phyloP scores from a whole-genome alignment of 2,888 invertebrate genomes.

The Ophioninae sp. region DNA sequence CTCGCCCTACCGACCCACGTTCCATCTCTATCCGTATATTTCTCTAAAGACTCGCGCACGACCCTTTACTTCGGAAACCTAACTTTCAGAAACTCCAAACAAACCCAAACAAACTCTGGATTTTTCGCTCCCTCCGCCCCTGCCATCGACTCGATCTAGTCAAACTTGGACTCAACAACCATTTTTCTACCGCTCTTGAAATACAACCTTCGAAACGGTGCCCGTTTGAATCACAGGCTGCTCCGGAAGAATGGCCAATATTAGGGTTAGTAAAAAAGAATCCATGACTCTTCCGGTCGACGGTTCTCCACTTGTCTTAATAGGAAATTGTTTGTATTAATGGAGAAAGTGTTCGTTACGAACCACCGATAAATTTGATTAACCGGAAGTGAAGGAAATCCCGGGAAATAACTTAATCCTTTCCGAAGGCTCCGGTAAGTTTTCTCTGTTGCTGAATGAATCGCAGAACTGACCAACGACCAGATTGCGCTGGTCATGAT shows the following conservation, averaged over 20 bases:
- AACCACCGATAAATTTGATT: no score
- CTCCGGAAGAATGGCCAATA: no score
- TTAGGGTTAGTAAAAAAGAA: no score
- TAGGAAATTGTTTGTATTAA: no score
- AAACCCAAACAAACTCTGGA: no score
- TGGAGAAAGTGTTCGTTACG: no score
- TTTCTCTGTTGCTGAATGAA: constrained; percentile 2
- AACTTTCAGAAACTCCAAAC: constrained; percentile 57
- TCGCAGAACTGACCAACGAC: constrained; percentile 76
- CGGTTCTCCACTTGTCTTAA: no score
- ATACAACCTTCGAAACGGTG: neutral
- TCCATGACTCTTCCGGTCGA: no score
- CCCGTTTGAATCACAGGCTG: no score
- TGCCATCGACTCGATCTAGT: constrained; percentile 45
- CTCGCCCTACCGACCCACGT: constrained; percentile 44
- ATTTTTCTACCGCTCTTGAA: neutral
- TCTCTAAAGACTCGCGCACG: constrained; percentile 59
- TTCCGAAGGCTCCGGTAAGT: neutral
- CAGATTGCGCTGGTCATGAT: constrained; percentile 79
- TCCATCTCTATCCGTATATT: constrained; percentile 66
- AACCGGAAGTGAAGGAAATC: no score
- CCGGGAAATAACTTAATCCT: no score
- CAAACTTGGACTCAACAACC: neutral
- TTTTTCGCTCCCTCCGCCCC: constrained; percentile 27
- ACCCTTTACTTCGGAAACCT: constrained; percentile 40